phyloP scores from a whole-genome alignment of 1,140 invertebrate genomes.

The Anagrus nilaparvatae region DNA sequence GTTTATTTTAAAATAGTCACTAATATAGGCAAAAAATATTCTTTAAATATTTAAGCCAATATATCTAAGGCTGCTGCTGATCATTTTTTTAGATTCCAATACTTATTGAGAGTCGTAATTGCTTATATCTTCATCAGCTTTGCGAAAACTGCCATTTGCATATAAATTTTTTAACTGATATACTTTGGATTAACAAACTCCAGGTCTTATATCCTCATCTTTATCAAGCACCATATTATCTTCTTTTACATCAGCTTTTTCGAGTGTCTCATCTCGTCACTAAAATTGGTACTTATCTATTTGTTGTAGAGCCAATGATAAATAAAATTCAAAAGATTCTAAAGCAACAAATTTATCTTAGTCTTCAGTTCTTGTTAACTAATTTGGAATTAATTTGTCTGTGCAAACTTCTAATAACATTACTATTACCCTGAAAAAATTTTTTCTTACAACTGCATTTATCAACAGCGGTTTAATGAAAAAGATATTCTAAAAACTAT shows the following conservation, averaged over 20 bases:
- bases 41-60: constrained; percentile 92
- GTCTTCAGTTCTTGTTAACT: constrained; percentile 93
- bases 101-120: constrained; percentile 88
- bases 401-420: constrained; percentile 94
- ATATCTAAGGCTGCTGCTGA: constrained; percentile 96
- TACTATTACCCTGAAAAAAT: constrained; percentile 92
- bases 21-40: constrained; percentile 86
- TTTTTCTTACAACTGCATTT: constrained; percentile 84
- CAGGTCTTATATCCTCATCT: constrained; percentile 93
- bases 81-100: constrained; percentile 98
- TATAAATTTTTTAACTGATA: constrained; percentile 52
- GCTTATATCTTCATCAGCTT: constrained; percentile 70
- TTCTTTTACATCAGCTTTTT: constrained; percentile 80
- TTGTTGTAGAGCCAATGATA: constrained; percentile 91
- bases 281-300: constrained; percentile 80
- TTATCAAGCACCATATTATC: constrained; percentile 95
- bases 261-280: constrained; percentile 90
- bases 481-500: constrained; percentile 85
- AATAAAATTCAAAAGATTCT: constrained; percentile 99
- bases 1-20: constrained; percentile 96
- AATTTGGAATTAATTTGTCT: constrained; percentile 91
- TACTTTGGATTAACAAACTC: constrained; percentile 89
- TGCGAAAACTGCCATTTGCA: constrained; percentile 51
- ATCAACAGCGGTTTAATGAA: constrained; percentile 68
- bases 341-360: constrained; percentile 86